Evolutionary conservation across 2,888 invertebrate species (phyloP), one percentile per base, ranked within the genome.

Genomic region (Tortrix viridana): DNA sequence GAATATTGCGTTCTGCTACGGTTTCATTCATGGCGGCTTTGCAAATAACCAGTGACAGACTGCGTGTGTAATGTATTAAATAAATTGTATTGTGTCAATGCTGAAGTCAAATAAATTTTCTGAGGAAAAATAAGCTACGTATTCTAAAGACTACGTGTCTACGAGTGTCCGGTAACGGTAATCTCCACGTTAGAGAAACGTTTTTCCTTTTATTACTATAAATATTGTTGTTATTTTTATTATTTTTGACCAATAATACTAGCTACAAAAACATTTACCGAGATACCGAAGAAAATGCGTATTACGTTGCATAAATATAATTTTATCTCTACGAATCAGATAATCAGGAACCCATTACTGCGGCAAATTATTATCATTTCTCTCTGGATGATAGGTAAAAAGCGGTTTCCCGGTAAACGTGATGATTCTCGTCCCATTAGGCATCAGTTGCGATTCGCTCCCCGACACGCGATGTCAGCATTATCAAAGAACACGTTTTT

Each of bases 361-460:
- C 67, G 69, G 71, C 64, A 74, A 80, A 82, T 82, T 80, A 81
- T 80, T 80, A 81, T 80, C 72, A 79, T 85, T 84, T 79, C 77
- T 82, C 77, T 78, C 74, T 80, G 78, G 81, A 85, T 84, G 85
- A 86, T 87, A 83, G 77, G 82, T 84, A 84, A 82, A 86, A 86
- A 81, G 80, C 80, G 73, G 77, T 82, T 85, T 79, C 79, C 79
- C 79, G 78, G 85, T 82, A 84, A 88, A 88, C 83, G 82, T 86
- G 89, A 88, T 89, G 89, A 89, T 87, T 71, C 81, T 76, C 75
- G 80, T 85, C 87, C 87, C 89, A 89, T 90, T 89, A 90, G 82
- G 84, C 84, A 85, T 88, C 87, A 79, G 89, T 86, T 86, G 85
- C 85, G 81, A 86, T 89, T 86, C 82, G 83, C 83, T 86, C 82